Base-by-base conservation (phyloP, 64 coral and sea anemone species). In the Exaiptasia diaphana region DNA sequence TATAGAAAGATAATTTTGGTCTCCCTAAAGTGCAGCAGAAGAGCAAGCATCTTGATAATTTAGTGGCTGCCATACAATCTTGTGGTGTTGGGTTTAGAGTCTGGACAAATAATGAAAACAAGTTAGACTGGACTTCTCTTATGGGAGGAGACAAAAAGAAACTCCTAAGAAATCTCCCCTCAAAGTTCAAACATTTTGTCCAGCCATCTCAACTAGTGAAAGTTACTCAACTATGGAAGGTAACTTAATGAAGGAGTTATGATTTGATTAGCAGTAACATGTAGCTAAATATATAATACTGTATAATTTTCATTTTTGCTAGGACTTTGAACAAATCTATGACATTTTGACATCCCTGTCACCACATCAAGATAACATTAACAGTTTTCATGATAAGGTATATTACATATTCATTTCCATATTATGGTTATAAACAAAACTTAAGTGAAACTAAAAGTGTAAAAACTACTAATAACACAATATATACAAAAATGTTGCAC, bases 91-190 rank as follows among this genome's bases (percentile, higher is more conserved):
- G 40, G 4, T 71, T 83, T 36, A 50, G 23, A 18, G 80, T 83
- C 11, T 83, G 80, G 80, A 21, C 40, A 3, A 83, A 70, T 24
- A 83, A 83, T 26, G 80, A 83, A 83, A 61, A 61, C 11, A 83
- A 83, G 48, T 52, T 46, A 45, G 79, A 82, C 22, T 83, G 80
- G 80, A 83, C 64, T 14, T 67, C 80, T 42, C 58, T 80, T 26
- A 65, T 80, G 78, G 78, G 60, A 28, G 77, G 38, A 81, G 77
- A 81, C 25, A 59, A 78, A 64, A 81, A 65, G 56, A 58, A 58
- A 48, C 77, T 67, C 18, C 77, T 81, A 36, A 64, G 77, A 23
- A 81, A 83, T 36, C 80, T 83, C 6, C 65, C 80, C 37, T 58
- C 62, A 32, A 71, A 71, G 20, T 68, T 83, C 32, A 17, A 69